Base-by-base conservation (phyloP, 2,888 invertebrate species). In the Leptinotarsa rubiginosa region DNA sequence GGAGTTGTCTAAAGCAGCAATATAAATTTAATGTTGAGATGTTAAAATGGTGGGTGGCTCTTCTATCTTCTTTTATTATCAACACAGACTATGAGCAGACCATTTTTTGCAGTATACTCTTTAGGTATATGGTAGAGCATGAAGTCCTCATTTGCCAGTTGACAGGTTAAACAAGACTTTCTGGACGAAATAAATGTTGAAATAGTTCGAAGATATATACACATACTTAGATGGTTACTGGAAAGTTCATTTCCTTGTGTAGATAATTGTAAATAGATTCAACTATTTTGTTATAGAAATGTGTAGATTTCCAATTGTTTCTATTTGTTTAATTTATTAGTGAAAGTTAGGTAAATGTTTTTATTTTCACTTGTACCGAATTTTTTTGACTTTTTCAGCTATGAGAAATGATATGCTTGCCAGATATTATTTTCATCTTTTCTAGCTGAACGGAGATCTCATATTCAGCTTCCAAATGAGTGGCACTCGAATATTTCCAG, bases 241-340 rank as follows among this genome's bases (percentile, higher is more conserved):
- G 10, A 66, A 49, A 49, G 15, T 66, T 25, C 5, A n/a, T 25
- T 16, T 62, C 62, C 25, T 54, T 47, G 31, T 78, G 78, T 78
- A 78, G 78, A 76, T 78, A 78, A 78, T 75, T 78, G 78, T 78
- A 78, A 71, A 78, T 78, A 78, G 69, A 65, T 69, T 41, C 18
- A 69, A n/a, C 20, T 20, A 70, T 47, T 70, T 74, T 67, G 50
- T 74, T 74, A 50, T 47, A 65, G 47, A 65, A 18, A 69, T 49
- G 18, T 20, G 70, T 70, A 74, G 59, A 70, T 70, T 70, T 74
- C 47, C 56, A 47, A 69, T 73, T 69, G 62, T 73, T 74, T 70
- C 59, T 65, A 59, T 12, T 59, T 59, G n/a, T 25, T 15, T 69
- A 70, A 74, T 74, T 74, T 74, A 67, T 74, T 74, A 67, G 22